phyloP scores from a whole-genome alignment of 2,113 vertebrate genomes.

The Falco punctatus region DNA sequence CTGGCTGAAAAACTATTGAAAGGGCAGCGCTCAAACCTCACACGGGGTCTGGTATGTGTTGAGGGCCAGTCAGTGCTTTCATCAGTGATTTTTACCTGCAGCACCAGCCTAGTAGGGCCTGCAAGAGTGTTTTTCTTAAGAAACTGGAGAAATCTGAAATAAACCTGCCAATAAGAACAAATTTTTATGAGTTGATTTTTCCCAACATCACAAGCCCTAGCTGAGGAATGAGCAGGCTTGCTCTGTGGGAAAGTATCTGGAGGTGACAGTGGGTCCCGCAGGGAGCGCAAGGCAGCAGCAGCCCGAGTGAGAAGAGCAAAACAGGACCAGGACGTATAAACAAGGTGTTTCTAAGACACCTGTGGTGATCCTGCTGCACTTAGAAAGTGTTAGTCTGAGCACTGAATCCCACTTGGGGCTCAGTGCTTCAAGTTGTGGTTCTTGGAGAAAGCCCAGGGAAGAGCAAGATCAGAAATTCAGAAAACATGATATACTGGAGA shows the following conservation, averaged over 20 bases:
- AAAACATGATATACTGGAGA: conserved; percentile 65
- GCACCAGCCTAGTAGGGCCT: not conserved
- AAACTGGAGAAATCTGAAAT: not conserved
- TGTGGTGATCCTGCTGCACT: conserved; percentile 10
- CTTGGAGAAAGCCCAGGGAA: conserved; percentile 39
- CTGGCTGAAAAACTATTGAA: not conserved
- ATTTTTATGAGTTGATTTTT: not conserved
- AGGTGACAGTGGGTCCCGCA: not conserved
- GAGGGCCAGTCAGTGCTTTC: not conserved
- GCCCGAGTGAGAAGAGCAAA: not conserved
- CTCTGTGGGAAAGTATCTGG: conserved; percentile 15
- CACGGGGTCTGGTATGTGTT: not conserved
- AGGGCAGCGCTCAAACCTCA: not conserved
- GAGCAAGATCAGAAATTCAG: conserved; percentile 43
- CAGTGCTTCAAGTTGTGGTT: not conserved
- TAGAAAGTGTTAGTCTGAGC: not conserved
- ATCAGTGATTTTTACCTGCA: not conserved
- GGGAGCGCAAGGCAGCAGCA: not conserved
- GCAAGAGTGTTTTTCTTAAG: not conserved
- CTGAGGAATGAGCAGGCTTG: not conserved
- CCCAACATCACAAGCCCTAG: not conserved
- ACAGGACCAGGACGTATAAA: not conserved
- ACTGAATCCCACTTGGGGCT: not conserved
- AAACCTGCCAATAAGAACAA: not conserved
- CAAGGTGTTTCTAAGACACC: conserved; percentile 35